phyloP scores from a whole-genome alignment of 2,113 vertebrate genomes.

The Ia io region DNA sequence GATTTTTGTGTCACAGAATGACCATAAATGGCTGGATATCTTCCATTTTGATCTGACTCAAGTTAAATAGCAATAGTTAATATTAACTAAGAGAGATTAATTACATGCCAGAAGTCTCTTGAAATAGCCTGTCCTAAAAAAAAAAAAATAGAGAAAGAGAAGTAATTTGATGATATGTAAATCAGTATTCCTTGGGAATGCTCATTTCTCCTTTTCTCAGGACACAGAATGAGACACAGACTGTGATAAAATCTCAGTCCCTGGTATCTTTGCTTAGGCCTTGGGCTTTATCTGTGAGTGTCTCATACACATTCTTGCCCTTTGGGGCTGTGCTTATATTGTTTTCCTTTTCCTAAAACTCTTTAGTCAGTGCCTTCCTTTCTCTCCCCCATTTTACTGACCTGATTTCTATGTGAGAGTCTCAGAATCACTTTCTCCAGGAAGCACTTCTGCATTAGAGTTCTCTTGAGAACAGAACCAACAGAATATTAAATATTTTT shows the following conservation, averaged over 20 bases:
- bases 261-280: not conserved
- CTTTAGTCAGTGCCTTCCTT: not conserved
- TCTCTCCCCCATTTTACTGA: not conserved
- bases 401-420: not conserved
- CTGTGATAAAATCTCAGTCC: not conserved
- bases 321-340: not conserved
- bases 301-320: not conserved
- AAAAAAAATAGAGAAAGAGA: not conserved
- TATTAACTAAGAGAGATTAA: conserved; percentile 31
- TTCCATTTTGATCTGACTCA: not conserved
- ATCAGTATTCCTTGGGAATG: not conserved
- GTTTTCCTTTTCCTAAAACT: not conserved
- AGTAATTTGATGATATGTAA: conserved; percentile 14
- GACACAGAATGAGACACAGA: not conserved
- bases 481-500: too few species aligned
- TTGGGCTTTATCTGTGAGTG: not conserved
- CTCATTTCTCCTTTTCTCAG: conserved; percentile 15
- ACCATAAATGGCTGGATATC: not conserved
- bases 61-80: not conserved
- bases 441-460: not conserved
- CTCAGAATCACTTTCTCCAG: not conserved
- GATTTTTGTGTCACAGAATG: not conserved
- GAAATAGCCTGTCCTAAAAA: not conserved
- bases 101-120: conserved; percentile 4
- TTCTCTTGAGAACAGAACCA: not conserved